Base-by-base conservation (phyloP, 2,113 vertebrate species). In the Dasyprocta punctata region DNA sequence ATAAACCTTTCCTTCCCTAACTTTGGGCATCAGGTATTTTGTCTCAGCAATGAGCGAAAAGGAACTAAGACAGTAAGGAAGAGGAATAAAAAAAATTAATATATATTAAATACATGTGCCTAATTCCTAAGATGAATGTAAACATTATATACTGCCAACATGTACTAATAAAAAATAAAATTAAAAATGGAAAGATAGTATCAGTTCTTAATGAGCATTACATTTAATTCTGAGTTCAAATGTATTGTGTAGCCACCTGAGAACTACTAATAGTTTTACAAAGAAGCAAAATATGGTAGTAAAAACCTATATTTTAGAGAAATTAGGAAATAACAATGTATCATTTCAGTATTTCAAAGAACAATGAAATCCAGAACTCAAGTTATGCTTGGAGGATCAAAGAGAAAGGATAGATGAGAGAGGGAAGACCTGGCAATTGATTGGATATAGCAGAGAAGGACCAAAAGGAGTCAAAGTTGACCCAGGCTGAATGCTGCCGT, bases 161-260 rank as follows among this genome's bases (percentile, higher is more conserved):
- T 75, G 41, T 28, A 77, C 11, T 77, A 77, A 77, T 47, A 75
- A 77, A 47, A 47, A 47, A 26, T 75, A 44, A 77, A 77, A 77
- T 30, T 47, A 77, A 47, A 49, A 52, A 20, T 80, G 28, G 14
- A 80, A 80, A 85, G 41, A 56, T 30, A 84, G 30, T 67, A 60
- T 91, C 56, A 91, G 77, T 73, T 83, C 61, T 78, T 54, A 81
- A 73, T 90, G 33, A 95, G 22, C 69, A 75, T 60, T 94, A 47
- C 17, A 52, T 52, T 92, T 90, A 63, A 83, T 89, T 83, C 19
- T 89, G 44, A 52, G 19, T 92, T 96, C 85, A 86, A 73, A 65
- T 67, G 9, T 86, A 41, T 78, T 89, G 47, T 47, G 58, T 90
- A 78, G 19, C 17, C 77, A 92, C 41, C 47, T 90, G 44, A 85